Base-by-base conservation (phyloP, 2,113 vertebrate species). In the Macquaria ambigua region DNA sequence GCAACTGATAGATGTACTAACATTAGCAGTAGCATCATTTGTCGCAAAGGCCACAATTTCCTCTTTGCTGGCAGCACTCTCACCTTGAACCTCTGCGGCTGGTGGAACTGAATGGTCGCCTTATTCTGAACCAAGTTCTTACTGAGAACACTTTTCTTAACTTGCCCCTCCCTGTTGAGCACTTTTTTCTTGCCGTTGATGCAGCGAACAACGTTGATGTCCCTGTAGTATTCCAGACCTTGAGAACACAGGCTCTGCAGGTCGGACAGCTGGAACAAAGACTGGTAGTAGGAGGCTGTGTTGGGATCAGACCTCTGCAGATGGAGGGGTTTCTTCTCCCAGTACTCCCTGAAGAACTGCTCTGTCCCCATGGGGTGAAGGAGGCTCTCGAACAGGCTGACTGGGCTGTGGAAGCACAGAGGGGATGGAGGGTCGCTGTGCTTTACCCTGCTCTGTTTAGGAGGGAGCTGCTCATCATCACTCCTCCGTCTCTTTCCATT, bases 51-150 rank as follows among this genome's bases (percentile, higher is more conserved):
- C 2, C 34, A 48, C 18, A 21, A 53, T 67, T 41, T 23, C n/a
- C 28, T 37, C 28, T 37, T 31, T 80, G 23, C 50, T 39, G 20
- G 18, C 15, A 41, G 37, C 4, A 43, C 11, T 39, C 83, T 95
- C 86, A 99, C 98, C 97, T 98, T 97, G 93, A 98, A 99, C 87
- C 98, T 96, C 95, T 98, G 98, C 1, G 97, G 97, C 77, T 98
- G 98, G 91, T 98, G 98, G 87, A 98, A 97, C 90, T 98, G 98
- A 89, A 99, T 94, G 0, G 97, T 98, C 25, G 96, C 97, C 79
- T 96, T 97, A 73, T 95, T 96, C 90, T 96, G 95, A 75, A 94
- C 90, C 52, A 98, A 96, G 90, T 96, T 96, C 89, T 96, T 97
- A 81, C 93, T 95, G 84, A 99, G 95, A 55, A 96, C 96, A 50